Conservation (phyloP, 2,888 invertebrate species). For the Pharmacophagus antenor region DNA sequence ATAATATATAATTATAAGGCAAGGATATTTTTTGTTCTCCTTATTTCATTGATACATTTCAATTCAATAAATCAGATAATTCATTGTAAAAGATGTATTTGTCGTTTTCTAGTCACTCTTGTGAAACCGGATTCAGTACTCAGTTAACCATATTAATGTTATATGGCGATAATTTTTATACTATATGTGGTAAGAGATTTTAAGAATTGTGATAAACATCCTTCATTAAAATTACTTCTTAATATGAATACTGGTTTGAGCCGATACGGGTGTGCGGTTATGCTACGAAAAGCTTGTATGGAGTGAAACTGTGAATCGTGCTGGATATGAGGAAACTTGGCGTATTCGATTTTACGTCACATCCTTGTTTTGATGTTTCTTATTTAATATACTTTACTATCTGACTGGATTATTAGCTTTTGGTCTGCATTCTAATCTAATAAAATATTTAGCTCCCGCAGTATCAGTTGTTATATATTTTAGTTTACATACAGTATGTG, state of each 20-base stretch:
- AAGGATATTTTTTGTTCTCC: no score
- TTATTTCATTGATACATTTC: no score
- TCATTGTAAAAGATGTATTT: no score
- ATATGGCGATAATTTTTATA: neutral
- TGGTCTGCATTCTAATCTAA: neutral
- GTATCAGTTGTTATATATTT: neutral
- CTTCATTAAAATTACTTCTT: conserved; percentile 47
- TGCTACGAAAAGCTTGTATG: conserved; percentile 22
- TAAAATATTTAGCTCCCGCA: neutral
- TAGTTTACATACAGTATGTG: neutral
- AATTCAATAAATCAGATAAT: no score
- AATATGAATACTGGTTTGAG: conserved; percentile 12
- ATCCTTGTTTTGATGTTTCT: conserved; percentile 11
- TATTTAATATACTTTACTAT: neutral
- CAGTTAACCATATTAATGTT: neutral
- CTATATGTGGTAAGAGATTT: conserved; percentile 10
- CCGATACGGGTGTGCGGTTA: conserved; percentile 22
- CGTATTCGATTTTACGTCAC: conserved; percentile 2
- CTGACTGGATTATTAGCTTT: neutral
- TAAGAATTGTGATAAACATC: conserved; percentile 40
- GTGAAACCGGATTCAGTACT: neutral
- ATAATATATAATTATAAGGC: no score
- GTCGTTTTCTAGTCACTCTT: neutral
- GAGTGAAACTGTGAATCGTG: conserved; percentile 25
- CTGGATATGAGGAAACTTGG: conserved; percentile 23